A percentile compares a stretch with the other conserved stretches of the same genome.
Evolutionary conservation across 2,888 invertebrate genomes (phyloP).

Genomic region (Trypoxylon attenuatum): DNA sequence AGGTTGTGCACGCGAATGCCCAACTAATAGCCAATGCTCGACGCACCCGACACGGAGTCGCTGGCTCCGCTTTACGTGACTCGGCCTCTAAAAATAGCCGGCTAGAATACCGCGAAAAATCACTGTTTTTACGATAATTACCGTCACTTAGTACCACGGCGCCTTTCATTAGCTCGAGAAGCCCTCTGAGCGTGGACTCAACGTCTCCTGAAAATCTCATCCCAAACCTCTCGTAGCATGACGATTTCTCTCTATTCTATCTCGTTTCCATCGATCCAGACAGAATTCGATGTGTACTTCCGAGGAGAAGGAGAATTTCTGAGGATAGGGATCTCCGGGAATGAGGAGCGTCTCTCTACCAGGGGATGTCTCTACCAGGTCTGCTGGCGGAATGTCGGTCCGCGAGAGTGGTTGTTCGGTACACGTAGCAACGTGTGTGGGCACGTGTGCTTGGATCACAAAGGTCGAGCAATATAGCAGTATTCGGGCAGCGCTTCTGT

Average conservation of each 20-base stretch:
- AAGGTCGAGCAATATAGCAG: conserved; percentile 68
- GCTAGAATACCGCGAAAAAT: conserved; percentile 62
- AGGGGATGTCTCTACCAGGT: conserved; percentile 12
- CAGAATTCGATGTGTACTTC: neutral
- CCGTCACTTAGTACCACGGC: conserved; percentile 61
- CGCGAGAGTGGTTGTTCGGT: conserved; percentile 4
- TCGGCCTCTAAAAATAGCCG: conserved; percentile 70
- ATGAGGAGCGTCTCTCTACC: neutral
- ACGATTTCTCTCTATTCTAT: neutral
- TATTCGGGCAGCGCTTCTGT: conserved; percentile 65
- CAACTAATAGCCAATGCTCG: conserved; percentile 21
- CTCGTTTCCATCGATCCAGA: neutral
- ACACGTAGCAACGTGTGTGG: conserved; percentile 57
- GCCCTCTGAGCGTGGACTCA: conserved; percentile 17
- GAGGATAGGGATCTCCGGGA: neutral
- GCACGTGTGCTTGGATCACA: conserved; percentile 62
- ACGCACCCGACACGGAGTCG: conserved; percentile 39
- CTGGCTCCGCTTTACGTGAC: conserved; percentile 66
- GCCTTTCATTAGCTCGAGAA: conserved; percentile 54
- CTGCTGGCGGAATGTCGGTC: conserved; percentile 14
- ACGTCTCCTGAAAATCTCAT: neutral
- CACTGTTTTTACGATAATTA: conserved; percentile 67
- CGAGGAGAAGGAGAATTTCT: neutral
- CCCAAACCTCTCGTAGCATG: neutral
- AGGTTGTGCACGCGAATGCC: conserved; percentile 10